These are phyloP conservation scores for Syngnathus typhle DNA, from an alignment of 2,113 vertebrate genomes.

Conservation along the genomic window DNA sequence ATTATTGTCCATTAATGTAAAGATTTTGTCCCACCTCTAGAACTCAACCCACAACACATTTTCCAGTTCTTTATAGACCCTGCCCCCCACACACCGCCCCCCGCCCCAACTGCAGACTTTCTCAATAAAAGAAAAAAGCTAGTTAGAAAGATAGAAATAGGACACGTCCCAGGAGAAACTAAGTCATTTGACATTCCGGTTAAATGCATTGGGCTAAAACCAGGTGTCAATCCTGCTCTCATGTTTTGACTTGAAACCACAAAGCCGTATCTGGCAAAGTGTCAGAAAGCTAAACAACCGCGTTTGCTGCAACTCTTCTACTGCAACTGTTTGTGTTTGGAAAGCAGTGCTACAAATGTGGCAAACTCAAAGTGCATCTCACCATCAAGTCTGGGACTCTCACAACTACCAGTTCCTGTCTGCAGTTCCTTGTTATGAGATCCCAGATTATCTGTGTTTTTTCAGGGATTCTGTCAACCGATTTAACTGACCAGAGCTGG, in stretches of 20 bases:
- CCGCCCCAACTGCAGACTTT: neutral
- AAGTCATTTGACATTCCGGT: constrained; percentile 52
- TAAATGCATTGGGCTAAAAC: constrained; percentile 45
- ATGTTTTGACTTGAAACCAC: constrained; percentile 60
- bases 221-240: constrained; percentile 62
- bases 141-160: constrained; percentile 2
- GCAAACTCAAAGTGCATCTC: constrained; percentile 1
- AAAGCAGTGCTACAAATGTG: constrained; percentile 7
- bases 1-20: too few relatives aligned
- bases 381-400: too few relatives aligned
- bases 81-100: neutral
- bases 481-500: too few relatives aligned
- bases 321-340: constrained; percentile 17
- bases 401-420: too few relatives aligned
- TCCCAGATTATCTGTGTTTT: too few relatives aligned
- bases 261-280: constrained; percentile 56
- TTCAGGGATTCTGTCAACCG: too few relatives aligned
- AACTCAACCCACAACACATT: neutral
- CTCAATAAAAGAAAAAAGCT: constrained; percentile 9
- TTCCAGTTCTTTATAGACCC: neutral
- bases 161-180: constrained; percentile 13
- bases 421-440: too few relatives aligned
- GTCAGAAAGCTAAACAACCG: constrained; percentile 37
- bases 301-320: constrained; percentile 23
- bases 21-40: too few relatives aligned